Conservation (phyloP, 1,140 invertebrate genomes). For the Bilobella aurantiaca region DNA sequence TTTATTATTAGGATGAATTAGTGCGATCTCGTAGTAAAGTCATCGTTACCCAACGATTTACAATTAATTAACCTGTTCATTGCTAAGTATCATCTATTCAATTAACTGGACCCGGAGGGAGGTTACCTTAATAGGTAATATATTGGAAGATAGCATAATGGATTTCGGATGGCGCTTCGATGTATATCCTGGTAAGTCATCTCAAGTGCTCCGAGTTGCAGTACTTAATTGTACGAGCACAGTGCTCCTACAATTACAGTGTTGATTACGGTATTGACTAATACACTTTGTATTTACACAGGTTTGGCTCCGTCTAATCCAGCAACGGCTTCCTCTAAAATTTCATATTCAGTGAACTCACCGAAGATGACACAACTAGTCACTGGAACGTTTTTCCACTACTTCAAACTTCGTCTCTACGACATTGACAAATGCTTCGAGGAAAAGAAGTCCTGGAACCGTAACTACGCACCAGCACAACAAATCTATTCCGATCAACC, state of each 20-base stretch:
- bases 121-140: no score
- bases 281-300: not conserved
- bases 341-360: not conserved
- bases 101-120: no score
- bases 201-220: no score
- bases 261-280: not conserved
- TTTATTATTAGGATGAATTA: no score
- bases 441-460: slow-evolving; percentile 9
- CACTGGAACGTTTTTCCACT: slow-evolving; percentile 9
- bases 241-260: not conserved
- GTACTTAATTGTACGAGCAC: no score
- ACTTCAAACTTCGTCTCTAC: slow-evolving; percentile 12
- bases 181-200: not conserved
- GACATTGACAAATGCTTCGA: slow-evolving; percentile 7
- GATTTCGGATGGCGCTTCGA: not conserved
- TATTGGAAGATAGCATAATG: no score
- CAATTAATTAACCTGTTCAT: no score
- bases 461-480: slow-evolving; percentile 4
- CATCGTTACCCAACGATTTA: no score
- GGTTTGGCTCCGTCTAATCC: not conserved
- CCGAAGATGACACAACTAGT: slow-evolving; percentile 10
- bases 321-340: not conserved
- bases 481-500: slow-evolving; percentile 11
- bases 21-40: no score
- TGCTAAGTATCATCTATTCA: no score